Percentiles rank a stretch among this genome's conserved stretches.
phyloP scores from a whole-genome alignment of 2,113 vertebrate species.

The Pantherophis guttatus region DNA sequence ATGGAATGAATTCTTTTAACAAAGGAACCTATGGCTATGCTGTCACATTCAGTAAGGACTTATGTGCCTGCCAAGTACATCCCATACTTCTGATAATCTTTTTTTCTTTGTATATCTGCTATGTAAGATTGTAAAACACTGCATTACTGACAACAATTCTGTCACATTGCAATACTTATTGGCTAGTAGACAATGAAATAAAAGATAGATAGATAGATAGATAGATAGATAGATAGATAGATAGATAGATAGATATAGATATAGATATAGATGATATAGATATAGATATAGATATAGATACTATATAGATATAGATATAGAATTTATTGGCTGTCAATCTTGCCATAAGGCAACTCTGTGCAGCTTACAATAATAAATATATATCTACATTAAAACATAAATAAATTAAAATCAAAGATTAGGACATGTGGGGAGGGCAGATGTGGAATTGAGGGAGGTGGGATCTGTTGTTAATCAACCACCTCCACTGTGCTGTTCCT shows the following conservation, averaged over 20 bases:
- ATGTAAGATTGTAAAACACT: background rate
- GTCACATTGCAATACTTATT: background rate
- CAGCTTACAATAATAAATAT: too few relatives aligned
- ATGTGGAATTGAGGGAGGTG: background rate
- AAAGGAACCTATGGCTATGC: slow-evolving; percentile 1
- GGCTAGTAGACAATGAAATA: background rate
- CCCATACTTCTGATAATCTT: background rate
- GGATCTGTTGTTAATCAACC: background rate
- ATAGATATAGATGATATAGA: too few relatives aligned
- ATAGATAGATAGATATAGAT: too few relatives aligned
- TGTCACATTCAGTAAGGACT: slow-evolving; percentile 7
- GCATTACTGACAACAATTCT: background rate
- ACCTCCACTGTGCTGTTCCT: background rate
- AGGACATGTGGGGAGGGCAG: background rate
- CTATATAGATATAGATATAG: too few relatives aligned
- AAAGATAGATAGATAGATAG: background rate
- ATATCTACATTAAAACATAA: background rate
- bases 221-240: too few relatives aligned
- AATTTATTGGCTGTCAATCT: too few relatives aligned
- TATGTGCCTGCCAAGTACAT: background rate
- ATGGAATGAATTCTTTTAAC: background rate
- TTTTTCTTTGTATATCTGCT: background rate
- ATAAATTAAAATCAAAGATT: background rate
- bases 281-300: too few relatives aligned
- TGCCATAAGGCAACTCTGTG: too few relatives aligned